These are phyloP conservation scores for Tiliacea aurago DNA, from an alignment of 2,888 invertebrate genomes.

Conservation along the genomic window DNA sequence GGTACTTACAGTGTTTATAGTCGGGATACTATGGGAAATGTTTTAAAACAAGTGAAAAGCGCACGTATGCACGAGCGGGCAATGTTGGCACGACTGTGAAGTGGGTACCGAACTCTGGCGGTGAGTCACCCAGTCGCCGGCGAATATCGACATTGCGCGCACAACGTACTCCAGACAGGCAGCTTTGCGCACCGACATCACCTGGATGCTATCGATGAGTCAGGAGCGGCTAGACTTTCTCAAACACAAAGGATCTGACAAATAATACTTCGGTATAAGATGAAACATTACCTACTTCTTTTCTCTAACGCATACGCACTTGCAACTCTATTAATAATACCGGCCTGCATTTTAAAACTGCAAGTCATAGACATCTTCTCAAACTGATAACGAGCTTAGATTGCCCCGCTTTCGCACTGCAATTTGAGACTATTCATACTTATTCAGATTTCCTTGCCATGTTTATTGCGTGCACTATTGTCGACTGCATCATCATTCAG, in stretches of 20 bases:
- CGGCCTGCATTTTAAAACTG: background rate
- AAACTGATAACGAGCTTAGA: background rate
- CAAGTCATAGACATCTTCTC: slow-evolving; percentile 7
- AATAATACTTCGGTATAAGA: background rate
- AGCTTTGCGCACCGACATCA: slow-evolving; percentile 39
- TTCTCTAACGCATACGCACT: slow-evolving; percentile 7
- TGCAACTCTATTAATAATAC: slow-evolving; percentile 20
- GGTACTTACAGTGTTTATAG: slow-evolving; percentile 64
- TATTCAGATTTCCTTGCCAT: background rate
- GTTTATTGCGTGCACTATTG: background rate
- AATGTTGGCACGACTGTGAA: slow-evolving; percentile 71
- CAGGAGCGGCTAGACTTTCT: slow-evolving; percentile 5
- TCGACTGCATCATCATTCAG: background rate
- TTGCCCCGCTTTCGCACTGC: background rate
- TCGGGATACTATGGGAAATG: slow-evolving; percentile 27
- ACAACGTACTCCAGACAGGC: slow-evolving; percentile 45
- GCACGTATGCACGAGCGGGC: slow-evolving; percentile 72
- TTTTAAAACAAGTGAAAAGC: slow-evolving; percentile 65
- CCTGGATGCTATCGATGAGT: slow-evolving; percentile 33
- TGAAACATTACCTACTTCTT: background rate
- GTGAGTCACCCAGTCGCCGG: slow-evolving; percentile 69
- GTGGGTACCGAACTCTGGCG: slow-evolving; percentile 58
- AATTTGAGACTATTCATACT: background rate
- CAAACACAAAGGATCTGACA: slow-evolving; percentile 19
- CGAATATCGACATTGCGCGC: slow-evolving; percentile 68